Conservation (phyloP, 2,113 vertebrate genomes). For the Dasypus novemcinctus region DNA sequence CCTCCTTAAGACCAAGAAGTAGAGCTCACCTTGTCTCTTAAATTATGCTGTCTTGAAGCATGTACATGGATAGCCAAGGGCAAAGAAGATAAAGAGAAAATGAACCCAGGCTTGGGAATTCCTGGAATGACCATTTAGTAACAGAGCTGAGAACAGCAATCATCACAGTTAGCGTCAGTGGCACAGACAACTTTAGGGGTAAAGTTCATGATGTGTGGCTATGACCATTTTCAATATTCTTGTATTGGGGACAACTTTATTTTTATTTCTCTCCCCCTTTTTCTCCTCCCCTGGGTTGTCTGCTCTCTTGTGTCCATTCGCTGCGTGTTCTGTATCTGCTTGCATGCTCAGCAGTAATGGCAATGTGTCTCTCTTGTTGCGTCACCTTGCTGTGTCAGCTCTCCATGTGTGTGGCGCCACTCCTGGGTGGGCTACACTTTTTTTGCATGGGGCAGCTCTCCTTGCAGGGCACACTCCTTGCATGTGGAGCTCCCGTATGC, state of each 20-base stretch:
- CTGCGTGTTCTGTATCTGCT: no score
- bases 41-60: background rate
- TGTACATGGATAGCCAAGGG: background rate
- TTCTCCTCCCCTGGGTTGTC: no score
- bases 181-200: background rate
- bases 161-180: background rate
- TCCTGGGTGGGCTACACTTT: no score
- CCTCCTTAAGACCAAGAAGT: background rate
- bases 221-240: background rate
- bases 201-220: background rate
- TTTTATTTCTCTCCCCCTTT: no score
- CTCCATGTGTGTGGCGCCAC: no score
- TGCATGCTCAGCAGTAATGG: no score
- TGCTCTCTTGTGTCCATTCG: no score
- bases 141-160: background rate
- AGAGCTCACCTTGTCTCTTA: background rate
- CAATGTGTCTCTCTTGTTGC: no score
- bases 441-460: no score
- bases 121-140: background rate
- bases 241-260: background rate
- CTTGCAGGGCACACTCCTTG: no score
- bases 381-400: no score
- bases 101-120: background rate
- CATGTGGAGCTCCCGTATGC: no score
- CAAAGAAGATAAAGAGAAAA: constrained; percentile 18